phyloP scores from a whole-genome alignment of 2,888 invertebrate genomes.

The Eupithecia dodoneata region DNA sequence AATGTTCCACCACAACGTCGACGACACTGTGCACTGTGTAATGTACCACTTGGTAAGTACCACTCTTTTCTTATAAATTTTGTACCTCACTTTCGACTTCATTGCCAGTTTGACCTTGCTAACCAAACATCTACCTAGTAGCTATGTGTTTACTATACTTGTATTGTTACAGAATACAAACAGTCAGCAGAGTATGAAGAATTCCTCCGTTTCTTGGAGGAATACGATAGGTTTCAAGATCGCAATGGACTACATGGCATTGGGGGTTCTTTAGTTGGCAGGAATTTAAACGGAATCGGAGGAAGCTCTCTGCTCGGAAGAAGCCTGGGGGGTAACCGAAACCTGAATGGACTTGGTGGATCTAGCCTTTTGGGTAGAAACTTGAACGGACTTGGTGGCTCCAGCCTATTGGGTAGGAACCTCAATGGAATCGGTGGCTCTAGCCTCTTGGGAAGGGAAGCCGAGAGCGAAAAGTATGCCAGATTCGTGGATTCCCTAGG shows the following conservation, averaged over 20 bases:
- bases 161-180: slow-evolving; percentile 69
- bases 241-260: slow-evolving; percentile 51
- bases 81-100: slow-evolving; percentile 2
- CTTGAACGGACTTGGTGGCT: slow-evolving; percentile 50
- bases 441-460: slow-evolving; percentile 54
- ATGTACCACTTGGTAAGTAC: slow-evolving; percentile 58
- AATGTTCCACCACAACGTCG: slow-evolving; percentile 55
- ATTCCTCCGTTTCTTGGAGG: slow-evolving; percentile 64
- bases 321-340: slow-evolving; percentile 45
- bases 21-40: slow-evolving; percentile 52
- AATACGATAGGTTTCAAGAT: slow-evolving; percentile 58
- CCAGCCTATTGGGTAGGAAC: slow-evolving; percentile 52
- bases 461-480: slow-evolving; percentile 54
- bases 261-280: slow-evolving; percentile 50
- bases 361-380: slow-evolving; percentile 53
- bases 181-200: slow-evolving; percentile 68
- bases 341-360: slow-evolving; percentile 54
- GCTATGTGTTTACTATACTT: slow-evolving; percentile 10
- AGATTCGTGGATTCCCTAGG: slow-evolving; percentile 65
- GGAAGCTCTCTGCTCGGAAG: slow-evolving; percentile 53
- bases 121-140: neutral
- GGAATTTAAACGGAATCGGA: slow-evolving; percentile 48
- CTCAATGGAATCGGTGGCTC: slow-evolving; percentile 57
- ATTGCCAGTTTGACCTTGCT: slow-evolving; percentile 1
- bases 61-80: slow-evolving; percentile 44